A percentile compares a stretch with the other conserved stretches of the same genome.
Conservation (phyloP, 1,140 invertebrate genomes). For the Drosophila hydei region DNA sequence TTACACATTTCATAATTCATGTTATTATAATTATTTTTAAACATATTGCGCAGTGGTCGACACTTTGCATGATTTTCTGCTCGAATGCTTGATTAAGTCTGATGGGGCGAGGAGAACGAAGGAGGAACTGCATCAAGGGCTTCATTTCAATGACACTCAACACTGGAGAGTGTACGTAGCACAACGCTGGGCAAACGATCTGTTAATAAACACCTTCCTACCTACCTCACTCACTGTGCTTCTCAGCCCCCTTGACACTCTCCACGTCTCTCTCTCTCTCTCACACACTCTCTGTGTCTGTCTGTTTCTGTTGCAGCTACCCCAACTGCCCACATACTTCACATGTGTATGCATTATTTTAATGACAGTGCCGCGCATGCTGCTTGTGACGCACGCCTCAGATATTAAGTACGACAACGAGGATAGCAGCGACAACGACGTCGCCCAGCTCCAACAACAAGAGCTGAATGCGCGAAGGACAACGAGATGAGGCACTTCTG, state of each 20-base stretch:
- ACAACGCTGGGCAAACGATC: slow-evolving; percentile 75
- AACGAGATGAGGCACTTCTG: slow-evolving; percentile 50
- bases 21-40: slow-evolving; percentile 81
- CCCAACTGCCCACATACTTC: slow-evolving; percentile 75
- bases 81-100: slow-evolving; percentile 59
- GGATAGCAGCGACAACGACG: slow-evolving; percentile 44
- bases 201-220: slow-evolving; percentile 83
- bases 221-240: background rate
- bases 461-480: slow-evolving; percentile 69
- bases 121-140: background rate
- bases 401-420: slow-evolving; percentile 66
- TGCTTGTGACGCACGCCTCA: slow-evolving; percentile 71
- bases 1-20: slow-evolving; percentile 50
- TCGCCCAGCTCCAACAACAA: slow-evolving; percentile 46
- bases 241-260: background rate
- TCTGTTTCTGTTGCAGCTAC: slow-evolving; percentile 20
- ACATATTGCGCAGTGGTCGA: slow-evolving; percentile 65
- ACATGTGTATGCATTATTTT: slow-evolving; percentile 82
- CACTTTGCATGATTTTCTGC: slow-evolving; percentile 79
- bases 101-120: slow-evolving; percentile 9
- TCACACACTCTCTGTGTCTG: background rate
- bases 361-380: slow-evolving; percentile 72
- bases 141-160: slow-evolving; percentile 56
- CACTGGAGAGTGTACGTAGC: slow-evolving; percentile 47
- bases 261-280: background rate